Evolutionary conservation across 2,113 vertebrate species (phyloP).

Genomic region (Epinephelus moara): DNA sequence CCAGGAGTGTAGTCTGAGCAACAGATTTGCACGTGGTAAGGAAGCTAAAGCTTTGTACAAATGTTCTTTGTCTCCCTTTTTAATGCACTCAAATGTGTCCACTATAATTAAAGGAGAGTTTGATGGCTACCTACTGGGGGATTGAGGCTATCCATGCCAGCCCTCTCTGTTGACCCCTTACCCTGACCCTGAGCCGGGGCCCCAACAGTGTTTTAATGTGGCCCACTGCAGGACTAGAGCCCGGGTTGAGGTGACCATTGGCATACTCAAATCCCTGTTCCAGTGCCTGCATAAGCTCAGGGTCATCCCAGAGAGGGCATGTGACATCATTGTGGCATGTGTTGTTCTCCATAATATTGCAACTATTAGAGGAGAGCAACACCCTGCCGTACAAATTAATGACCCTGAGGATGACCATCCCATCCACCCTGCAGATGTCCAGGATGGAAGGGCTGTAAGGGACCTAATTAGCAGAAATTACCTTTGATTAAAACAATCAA

Average conservation of each 20-base stretch:
- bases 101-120: too few species aligned
- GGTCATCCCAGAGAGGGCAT: background rate
- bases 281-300: background rate
- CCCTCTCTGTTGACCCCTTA: background rate
- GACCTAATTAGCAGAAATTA: too few species aligned
- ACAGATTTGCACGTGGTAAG: background rate
- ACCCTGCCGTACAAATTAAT: background rate
- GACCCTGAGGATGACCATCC: background rate
- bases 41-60: too few species aligned
- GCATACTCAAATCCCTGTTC: background rate
- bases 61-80: too few species aligned
- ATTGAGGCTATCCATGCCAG: background rate
- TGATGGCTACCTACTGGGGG: too few species aligned
- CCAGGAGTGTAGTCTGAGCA: background rate
- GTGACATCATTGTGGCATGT: conserved; percentile 1
- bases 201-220: background rate
- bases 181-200: background rate
- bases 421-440: background rate
- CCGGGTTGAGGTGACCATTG: background rate
- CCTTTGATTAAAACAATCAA: background rate
- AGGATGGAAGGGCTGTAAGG: background rate
- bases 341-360: conserved; percentile 19
- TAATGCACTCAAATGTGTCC: too few species aligned
- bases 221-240: background rate
- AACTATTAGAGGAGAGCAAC: background rate